Evolutionary conservation across 37 sponge, comb jelly and placozoan genomes (phyloP), one percentile per base, ranked within the genome.

Genomic region (Theonella swinhoei): DNA sequence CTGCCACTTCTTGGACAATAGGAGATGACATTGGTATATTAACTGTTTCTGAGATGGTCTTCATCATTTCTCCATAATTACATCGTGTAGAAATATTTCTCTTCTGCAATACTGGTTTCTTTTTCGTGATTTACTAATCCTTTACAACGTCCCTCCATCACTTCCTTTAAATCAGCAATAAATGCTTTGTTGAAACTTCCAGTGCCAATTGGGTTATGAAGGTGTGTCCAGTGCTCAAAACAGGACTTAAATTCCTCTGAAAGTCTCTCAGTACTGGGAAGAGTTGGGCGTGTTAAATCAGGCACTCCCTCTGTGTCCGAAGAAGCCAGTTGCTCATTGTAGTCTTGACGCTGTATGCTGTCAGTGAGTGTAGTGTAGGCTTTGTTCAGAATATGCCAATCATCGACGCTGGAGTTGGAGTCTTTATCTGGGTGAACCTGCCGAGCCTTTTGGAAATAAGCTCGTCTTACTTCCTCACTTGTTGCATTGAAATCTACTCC

Each of bases 361-460:
- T 39, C 37, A 2, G 42, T 36, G 26, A 74, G 58, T 22, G 37
- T 39, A 20, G 75, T 17, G 40, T 74, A 36, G 75, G 75, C 75
- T 8, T 74, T 39, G 31, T 74, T 40, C 58, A 74, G 34, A 22
- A 25, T 8, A 11, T 74, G 32, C 75, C 75, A 74, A 24, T 74
- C 75, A 20, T 74, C 58, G 3, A 39, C 32, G 22, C 4, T 25
- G 26, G 24, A 29, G 24, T 43, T 42, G n/a, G 40, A 47, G 5
- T 36, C 19, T n/a, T 42, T 74, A 28, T 74, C 75, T 23, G 75
- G 75, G 24, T 74, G 75, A 23, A 36, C 32, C 7, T 29, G 30
- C 2, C 75, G 75, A 42, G 75, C 75, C 32, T 42, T 74, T n/a
- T 74, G 47, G 25, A 47, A n/a, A 28, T 42, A 74, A 74, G 75